Base-by-base conservation (phyloP, 2,888 invertebrate species). In the Bombylius discolor region DNA sequence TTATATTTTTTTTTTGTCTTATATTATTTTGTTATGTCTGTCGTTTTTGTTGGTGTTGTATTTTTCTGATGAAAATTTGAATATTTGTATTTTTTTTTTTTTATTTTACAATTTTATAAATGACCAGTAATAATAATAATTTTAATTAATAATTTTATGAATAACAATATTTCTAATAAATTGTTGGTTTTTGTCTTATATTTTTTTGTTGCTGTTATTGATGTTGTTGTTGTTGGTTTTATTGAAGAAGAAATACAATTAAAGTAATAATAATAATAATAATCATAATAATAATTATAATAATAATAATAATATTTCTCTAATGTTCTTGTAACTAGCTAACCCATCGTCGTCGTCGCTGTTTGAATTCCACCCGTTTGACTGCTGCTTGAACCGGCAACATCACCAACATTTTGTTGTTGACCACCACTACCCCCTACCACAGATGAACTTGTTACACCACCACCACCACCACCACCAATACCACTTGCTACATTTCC, bases 271-370 rank as follows among this genome's bases (percentile, higher is more conserved):
- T 50, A 39, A 39, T 50, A 36, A 39, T 36, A 39, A 23, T 36
- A 42, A 14, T 14, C 31, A 14, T 45, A 51, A 31, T 31, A 31
- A 32, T 49, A 11, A 36, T 42, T 31, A 42, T 51, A 42, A 36
- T n/a, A 42, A 51, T 33, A 42, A 36, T 36, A 7, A 46, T 39
- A 51, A 33, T 56, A 52, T 53, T 56, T 45, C 56, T 48, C 51
- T 58, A 51, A 53, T 51, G 53, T 49, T 44, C 36, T 49, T 13
- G 49, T 53, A 64, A 60, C 62, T 63, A 63, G 70, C 70, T 69
- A 70, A 70, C 70, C 70, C 69, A 70, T 67, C 66, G 70, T 68
- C 64, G 70, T 66, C 66, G 69, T 65, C 64, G 68, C 63, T 62
- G 66, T 57, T 58, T 56, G 56, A 51, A 52, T 39, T 54, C 52